These are phyloP conservation scores for Lasioglossum figueresi DNA, from an alignment of 2,888 invertebrate genomes.

Conservation along the genomic window DNA sequence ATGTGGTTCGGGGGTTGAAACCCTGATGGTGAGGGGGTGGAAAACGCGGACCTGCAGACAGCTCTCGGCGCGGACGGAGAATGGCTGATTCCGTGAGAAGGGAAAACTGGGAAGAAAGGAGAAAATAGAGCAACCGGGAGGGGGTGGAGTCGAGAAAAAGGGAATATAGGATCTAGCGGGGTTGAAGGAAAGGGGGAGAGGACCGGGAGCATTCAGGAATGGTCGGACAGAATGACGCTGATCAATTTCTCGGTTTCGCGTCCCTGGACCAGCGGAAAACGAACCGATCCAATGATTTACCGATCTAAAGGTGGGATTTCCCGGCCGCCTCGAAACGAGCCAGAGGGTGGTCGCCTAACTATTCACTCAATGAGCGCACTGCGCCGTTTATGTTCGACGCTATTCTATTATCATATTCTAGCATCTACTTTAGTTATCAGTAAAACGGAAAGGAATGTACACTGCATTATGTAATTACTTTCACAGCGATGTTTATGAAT, in stretches of 20 bases:
- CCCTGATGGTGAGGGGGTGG: conserved; percentile 24
- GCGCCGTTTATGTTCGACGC: too few species aligned
- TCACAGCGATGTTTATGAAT: too few species aligned
- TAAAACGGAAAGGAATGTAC: too few species aligned
- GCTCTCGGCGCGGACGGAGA: conserved; percentile 75
- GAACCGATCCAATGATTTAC: conserved; percentile 42
- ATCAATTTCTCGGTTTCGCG: conserved; percentile 79
- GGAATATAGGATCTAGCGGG: conserved; percentile 53
- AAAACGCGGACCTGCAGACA: conserved; percentile 74
- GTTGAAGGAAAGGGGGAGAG: conserved; percentile 46
- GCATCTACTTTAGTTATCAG: too few species aligned
- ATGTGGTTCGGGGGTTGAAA: conserved; percentile 54
- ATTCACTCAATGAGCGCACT: too few species aligned
- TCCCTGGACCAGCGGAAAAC: conserved; percentile 55
- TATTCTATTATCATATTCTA: too few species aligned
- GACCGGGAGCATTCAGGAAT: conserved; percentile 62
- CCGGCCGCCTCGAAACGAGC: background rate
- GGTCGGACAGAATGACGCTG: conserved; percentile 79
- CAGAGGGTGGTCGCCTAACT: too few species aligned
- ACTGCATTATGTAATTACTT: too few species aligned
- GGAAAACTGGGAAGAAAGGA: conserved; percentile 64
- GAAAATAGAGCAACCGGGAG: conserved; percentile 53
- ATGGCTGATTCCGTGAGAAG: conserved; percentile 76
- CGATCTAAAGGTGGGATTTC: background rate
- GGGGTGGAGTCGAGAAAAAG: conserved; percentile 59